phyloP scores from a whole-genome alignment of 2,888 invertebrate species.

The Drosophila cognata region DNA sequence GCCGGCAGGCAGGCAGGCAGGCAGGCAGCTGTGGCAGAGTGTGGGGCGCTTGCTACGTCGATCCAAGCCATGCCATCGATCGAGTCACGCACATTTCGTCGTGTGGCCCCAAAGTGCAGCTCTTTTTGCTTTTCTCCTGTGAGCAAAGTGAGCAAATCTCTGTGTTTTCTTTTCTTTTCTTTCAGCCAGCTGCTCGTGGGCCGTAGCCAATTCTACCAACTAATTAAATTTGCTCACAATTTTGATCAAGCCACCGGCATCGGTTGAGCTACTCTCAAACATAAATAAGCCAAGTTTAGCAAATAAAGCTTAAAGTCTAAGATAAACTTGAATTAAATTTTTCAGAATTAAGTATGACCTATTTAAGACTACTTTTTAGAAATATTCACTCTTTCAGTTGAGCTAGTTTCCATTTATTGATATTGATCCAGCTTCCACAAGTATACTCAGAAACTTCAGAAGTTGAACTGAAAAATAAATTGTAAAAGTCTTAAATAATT shows the following conservation, averaged over 20 bases:
- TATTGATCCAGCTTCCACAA: not conserved
- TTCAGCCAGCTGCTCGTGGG: not conserved
- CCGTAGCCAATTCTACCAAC: not conserved
- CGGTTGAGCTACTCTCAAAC: not conserved
- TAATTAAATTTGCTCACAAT: not conserved
- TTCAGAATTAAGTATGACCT: accelerated
- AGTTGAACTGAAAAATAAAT: not conserved
- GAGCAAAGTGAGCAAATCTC: not conserved
- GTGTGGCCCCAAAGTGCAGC: not conserved
- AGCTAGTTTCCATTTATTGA: no score
- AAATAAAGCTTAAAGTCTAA: no score
- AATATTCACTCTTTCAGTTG: no score
- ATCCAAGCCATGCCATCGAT: constrained; percentile 24
- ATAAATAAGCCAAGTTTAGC: no score
- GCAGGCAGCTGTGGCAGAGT: not conserved
- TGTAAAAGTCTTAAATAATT: not conserved
- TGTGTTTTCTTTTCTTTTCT: not conserved
- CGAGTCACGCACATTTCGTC: constrained; percentile 62
- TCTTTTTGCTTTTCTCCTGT: not conserved
- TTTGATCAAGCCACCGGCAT: not conserved
- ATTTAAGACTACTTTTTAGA: not conserved
- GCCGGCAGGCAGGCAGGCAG: not conserved
- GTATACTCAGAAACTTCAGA: not conserved
- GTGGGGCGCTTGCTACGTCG: constrained; percentile 2
- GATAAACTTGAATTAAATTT: not conserved